These are phyloP conservation scores for Leucosticte australis DNA, from an alignment of 2,113 vertebrate species.

Conservation along the genomic window DNA sequence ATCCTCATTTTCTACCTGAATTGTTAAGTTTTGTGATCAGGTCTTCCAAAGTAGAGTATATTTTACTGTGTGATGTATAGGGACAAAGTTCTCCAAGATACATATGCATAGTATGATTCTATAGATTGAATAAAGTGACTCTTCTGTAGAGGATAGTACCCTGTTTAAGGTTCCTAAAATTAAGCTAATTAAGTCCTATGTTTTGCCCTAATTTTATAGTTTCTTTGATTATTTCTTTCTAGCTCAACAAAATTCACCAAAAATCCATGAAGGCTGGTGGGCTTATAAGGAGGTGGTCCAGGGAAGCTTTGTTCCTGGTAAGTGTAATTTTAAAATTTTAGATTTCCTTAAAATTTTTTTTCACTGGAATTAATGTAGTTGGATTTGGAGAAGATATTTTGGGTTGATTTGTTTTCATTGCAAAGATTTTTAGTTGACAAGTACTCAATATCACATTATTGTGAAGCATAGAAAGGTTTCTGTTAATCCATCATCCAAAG, in stretches of 20 bases:
- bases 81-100: neutral
- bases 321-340: neutral
- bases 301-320: slow-evolving; percentile 99
- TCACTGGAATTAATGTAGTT: neutral
- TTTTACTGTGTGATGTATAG: neutral
- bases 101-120: neutral
- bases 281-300: slow-evolving; percentile 99
- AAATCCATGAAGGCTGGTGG: slow-evolving; percentile 99
- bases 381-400: neutral
- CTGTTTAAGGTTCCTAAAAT: neutral
- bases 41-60: neutral
- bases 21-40: neutral
- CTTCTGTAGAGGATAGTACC: neutral
- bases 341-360: neutral
- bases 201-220: slow-evolving; percentile 2
- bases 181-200: neutral
- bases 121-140: neutral
- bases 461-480: neutral
- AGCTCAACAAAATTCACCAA: slow-evolving; percentile 96
- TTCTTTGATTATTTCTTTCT: slow-evolving; percentile 54
- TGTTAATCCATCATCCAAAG: neutral
- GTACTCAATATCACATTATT: neutral
- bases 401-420: neutral
- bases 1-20: neutral
- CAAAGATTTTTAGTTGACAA: neutral